Conservation (phyloP, 2,888 invertebrate species). For the Ligdia adustata region DNA sequence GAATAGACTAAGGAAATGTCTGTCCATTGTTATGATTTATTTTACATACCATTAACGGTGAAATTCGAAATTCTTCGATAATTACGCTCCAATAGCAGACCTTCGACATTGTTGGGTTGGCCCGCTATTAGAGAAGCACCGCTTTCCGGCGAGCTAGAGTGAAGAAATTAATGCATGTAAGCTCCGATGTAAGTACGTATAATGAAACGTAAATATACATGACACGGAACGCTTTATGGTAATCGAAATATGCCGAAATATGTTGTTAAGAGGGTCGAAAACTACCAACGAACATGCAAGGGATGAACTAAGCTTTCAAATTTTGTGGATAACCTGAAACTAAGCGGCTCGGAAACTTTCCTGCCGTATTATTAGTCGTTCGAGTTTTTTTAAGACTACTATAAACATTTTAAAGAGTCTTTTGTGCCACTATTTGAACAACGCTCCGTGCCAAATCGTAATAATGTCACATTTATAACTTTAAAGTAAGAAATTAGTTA, state of each 20-base stretch:
- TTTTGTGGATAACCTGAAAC: constrained; percentile 72
- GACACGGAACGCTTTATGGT: constrained; percentile 82
- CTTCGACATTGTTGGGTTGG: constrained; percentile 18
- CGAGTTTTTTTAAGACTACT: constrained; percentile 69
- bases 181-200: constrained; percentile 56
- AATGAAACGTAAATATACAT: constrained; percentile 75
- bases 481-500: constrained; percentile 57
- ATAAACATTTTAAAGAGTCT: constrained; percentile 71
- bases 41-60: constrained; percentile 70
- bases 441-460: constrained; percentile 57
- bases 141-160: constrained; percentile 41
- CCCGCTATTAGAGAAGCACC: constrained; percentile 31
- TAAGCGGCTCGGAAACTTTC: constrained; percentile 68
- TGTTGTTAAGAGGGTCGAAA: constrained; percentile 81
- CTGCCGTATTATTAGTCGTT: constrained; percentile 68
- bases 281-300: constrained; percentile 80
- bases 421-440: constrained; percentile 65
- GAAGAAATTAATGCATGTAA: constrained; percentile 69
- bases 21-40: constrained; percentile 77
- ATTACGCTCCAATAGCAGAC: constrained; percentile 29
- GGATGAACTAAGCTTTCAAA: constrained; percentile 80
- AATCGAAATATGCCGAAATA: constrained; percentile 84
- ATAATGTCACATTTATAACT: constrained; percentile 67
- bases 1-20: constrained; percentile 78
- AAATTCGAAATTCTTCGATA: constrained; percentile 41